phyloP scores from a whole-genome alignment of 2,888 invertebrate genomes.

The Sisyra terminalis region DNA sequence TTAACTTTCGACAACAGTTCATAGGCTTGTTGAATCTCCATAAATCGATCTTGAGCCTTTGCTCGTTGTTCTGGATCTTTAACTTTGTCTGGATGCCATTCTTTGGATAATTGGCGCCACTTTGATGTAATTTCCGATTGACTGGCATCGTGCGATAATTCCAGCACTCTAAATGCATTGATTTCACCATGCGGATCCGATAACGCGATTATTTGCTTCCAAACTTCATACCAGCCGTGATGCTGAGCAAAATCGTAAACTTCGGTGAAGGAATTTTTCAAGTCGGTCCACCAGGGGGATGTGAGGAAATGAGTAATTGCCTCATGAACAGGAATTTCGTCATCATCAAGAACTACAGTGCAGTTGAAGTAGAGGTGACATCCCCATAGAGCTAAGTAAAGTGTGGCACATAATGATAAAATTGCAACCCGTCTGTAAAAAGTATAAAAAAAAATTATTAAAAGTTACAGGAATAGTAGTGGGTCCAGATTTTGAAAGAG shows the following conservation, averaged over 20 bases:
- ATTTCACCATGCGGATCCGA: constrained; percentile 84
- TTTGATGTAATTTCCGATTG: constrained; percentile 72
- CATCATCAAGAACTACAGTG: constrained; percentile 64
- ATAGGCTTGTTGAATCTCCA: constrained; percentile 87
- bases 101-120: constrained; percentile 68
- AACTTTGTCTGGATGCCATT: constrained; percentile 84
- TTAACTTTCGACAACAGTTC: constrained; percentile 75
- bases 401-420: constrained; percentile 40
- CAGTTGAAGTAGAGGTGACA: constrained; percentile 80
- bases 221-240: constrained; percentile 76
- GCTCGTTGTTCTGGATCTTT: constrained; percentile 51
- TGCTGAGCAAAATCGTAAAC: constrained; percentile 64
- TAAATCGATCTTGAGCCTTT: constrained; percentile 69
- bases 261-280: constrained; percentile 53
- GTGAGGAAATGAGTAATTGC: constrained; percentile 80
- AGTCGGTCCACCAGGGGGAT: constrained; percentile 76
- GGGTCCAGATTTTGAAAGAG: too few relatives aligned
- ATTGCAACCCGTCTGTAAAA: constrained; percentile 36
- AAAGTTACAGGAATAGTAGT: too few relatives aligned
- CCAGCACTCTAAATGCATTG: constrained; percentile 74
- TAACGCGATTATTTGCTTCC: constrained; percentile 70
- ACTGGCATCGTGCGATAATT: constrained; percentile 58
- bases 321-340: constrained; percentile 74
- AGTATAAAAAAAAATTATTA: too few relatives aligned
- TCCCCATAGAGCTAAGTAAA: constrained; percentile 58